phyloP scores from a whole-genome alignment of 2,797 vertebrate species.

The Dryobates pubescens region DNA sequence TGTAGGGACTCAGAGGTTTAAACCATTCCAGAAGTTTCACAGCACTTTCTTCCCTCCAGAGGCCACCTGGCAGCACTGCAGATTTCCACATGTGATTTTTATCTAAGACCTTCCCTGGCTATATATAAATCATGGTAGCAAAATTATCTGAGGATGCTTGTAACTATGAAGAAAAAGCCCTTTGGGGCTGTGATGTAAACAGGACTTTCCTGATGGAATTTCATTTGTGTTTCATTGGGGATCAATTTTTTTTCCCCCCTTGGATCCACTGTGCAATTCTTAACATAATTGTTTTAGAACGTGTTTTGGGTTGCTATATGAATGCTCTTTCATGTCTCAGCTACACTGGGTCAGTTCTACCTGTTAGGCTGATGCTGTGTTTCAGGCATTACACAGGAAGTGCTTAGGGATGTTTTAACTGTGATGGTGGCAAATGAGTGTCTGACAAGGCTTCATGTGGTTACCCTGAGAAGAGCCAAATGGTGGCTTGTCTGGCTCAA shows the following conservation, averaged over 20 bases:
- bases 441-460: neutral
- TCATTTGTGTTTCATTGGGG: slow-evolving; percentile 1
- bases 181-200: slow-evolving; percentile 1
- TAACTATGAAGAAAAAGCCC: neutral
- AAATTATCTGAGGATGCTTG: slow-evolving; percentile 34
- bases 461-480: neutral
- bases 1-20: slow-evolving; percentile 38
- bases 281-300: slow-evolving; percentile 30
- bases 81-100: slow-evolving; percentile 55
- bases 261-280: neutral
- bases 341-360: neutral
- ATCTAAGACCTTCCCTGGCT: slow-evolving; percentile 16
- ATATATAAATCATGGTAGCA: slow-evolving; percentile 20
- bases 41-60: slow-evolving; percentile 58
- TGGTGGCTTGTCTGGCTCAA: neutral
- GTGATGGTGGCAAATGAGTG: accelerated
- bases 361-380: neutral
- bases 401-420: neutral
- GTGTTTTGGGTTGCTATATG: neutral
- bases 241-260: neutral
- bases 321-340: neutral
- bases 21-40: slow-evolving; percentile 62
- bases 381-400: neutral
- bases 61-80: slow-evolving; percentile 48
- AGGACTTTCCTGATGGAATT: slow-evolving; percentile 7